A percentile compares a stretch with the other conserved stretches of the same genome.
These are phyloP conservation scores for Pteropus rufus DNA, from an alignment of 2,797 vertebrate genomes.

Conservation along the genomic window DNA sequence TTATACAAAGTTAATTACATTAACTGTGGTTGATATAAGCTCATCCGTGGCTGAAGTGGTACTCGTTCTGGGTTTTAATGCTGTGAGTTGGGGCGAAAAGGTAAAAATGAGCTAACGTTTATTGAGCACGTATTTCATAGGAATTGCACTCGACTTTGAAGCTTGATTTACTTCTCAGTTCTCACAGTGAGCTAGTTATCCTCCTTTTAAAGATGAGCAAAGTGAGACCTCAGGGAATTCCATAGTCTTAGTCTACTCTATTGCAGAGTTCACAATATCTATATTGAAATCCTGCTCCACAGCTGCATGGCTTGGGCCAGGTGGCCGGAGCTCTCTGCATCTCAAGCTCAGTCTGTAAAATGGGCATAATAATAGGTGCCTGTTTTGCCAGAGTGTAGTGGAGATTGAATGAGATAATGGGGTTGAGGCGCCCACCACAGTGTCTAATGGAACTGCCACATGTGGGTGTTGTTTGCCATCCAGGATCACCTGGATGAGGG, in stretches of 20 bases:
- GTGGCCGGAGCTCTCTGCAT: background rate
- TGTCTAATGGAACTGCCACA: fast-evolving
- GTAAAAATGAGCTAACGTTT: background rate
- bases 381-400: background rate
- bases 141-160: fast-evolving
- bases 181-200: background rate
- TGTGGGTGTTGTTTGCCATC: background rate
- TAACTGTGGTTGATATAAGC: fast-evolving
- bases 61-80: background rate
- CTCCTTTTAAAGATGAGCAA: background rate
- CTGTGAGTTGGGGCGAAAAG: no score
- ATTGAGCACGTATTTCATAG: background rate
- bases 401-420: background rate
- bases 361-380: fast-evolving
- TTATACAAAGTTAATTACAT: fast-evolving
- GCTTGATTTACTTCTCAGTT: background rate
- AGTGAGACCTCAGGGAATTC: background rate
- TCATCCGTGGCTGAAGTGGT: fast-evolving
- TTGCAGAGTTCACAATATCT: background rate
- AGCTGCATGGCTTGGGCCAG: background rate
- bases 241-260: fast-evolving
- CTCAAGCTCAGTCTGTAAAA: background rate
- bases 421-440: fast-evolving
- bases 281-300: fast-evolving
- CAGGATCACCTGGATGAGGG: no score